These are phyloP conservation scores for Valencia hispanica DNA, from an alignment of 2,797 vertebrate genomes.

Conservation along the genomic window DNA sequence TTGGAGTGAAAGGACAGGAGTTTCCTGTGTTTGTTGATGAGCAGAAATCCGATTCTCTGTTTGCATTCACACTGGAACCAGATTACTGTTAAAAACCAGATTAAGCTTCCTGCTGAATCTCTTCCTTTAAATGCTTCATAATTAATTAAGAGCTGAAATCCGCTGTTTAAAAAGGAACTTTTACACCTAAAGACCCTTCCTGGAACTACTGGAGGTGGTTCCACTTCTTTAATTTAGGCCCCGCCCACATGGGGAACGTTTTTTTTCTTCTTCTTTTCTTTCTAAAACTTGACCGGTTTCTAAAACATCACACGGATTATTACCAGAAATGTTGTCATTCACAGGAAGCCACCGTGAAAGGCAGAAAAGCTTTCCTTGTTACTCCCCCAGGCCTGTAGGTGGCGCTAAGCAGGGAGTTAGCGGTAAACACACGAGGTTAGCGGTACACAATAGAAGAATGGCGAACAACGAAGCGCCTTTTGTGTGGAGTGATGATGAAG, in stretches of 20 bases:
- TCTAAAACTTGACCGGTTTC: too few relatives aligned
- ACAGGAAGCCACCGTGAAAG: too few relatives aligned
- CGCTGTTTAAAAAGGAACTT: neutral
- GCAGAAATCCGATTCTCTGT: slow-evolving; percentile 29
- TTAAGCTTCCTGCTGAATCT: slow-evolving; percentile 13
- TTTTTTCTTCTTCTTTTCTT: too few relatives aligned
- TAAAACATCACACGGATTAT: too few relatives aligned
- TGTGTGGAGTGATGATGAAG: too few relatives aligned
- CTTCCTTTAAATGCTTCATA: slow-evolving; percentile 4
- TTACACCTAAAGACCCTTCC: neutral
- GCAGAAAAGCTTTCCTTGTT: too few relatives aligned
- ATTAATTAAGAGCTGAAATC: neutral
- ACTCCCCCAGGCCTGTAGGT: too few relatives aligned
- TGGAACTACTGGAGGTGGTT: neutral
- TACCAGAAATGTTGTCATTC: too few relatives aligned
- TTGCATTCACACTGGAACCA: slow-evolving; percentile 39
- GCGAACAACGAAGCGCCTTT: too few relatives aligned
- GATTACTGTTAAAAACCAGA: slow-evolving; percentile 24
- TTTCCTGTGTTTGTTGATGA: neutral
- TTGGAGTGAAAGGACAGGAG: neutral
- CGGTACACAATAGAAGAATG: too few relatives aligned
- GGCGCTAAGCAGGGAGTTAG: too few relatives aligned
- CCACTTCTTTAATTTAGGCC: neutral
- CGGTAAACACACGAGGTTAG: too few relatives aligned
- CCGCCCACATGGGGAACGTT: neutral